Evolutionary conservation across 1,140 invertebrate species (phyloP), one percentile per base, ranked within the genome.

Genomic region (Pseudomyrmex flavicornis): DNA sequence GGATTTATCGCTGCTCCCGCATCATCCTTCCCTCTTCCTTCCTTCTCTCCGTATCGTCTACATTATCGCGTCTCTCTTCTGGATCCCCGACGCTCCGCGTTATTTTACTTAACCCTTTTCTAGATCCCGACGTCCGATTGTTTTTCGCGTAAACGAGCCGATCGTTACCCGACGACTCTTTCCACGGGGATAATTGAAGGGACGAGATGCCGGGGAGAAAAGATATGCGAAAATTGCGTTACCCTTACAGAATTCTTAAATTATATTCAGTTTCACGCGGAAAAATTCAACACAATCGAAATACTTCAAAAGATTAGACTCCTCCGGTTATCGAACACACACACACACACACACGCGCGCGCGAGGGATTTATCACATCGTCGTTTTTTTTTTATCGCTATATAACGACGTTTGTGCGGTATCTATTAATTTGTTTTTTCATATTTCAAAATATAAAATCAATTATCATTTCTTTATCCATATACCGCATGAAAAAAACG

Each of bases 1-100:
- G 54, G 50, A 83, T 83, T 85, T 83, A 85, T 83, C 80, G 80
- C 22, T 7, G 48, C 26, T 52, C 72, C 2, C n/a, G 5, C 35
- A 35, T 35, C 35, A 35, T 35, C 35, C 35, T 35, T 35, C 35
- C 5, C 35, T 35, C 35, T 35, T 35, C 35, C 35, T 35, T 17
- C 13, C 9, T 17, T 15, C 26, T 15, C 10, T 13, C n/a, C 10
- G 15, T 12, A 1, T 13, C 56, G 7, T 61, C 9, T 17, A n/a
- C 58, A 48, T 66, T 56, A 46, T 80, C 66, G n/a, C 54, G 48
- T 22, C 58, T 7, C 48, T 50, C 61, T 44, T 68, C 52, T 54
- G 9, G n/a, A 75, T 76, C 50, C 72, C 22, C 2, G 10, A 13
- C 50, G 35, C 13, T 54, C 26, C 12, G 35, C 26, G 59, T 80